Base-by-base conservation (phyloP, 2,888 invertebrate species). In the Catocala fraxini region DNA sequence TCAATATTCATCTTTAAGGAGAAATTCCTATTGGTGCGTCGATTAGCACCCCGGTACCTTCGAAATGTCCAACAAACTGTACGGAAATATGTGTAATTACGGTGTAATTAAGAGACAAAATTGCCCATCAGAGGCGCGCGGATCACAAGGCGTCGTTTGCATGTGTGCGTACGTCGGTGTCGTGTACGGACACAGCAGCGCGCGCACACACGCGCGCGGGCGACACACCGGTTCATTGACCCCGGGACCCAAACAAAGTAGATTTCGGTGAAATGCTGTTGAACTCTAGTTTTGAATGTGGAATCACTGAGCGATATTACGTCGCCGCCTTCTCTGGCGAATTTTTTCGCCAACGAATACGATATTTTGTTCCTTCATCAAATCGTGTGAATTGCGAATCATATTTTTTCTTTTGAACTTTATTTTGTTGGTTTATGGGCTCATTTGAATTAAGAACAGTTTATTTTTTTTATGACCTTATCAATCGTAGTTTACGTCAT, bases 251-350 rank as follows among this genome's bases (percentile, higher is more conserved):
- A 93, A 93, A 94, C 93, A 93, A 92, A 91, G 93, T 93, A 89
- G 91, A 93, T 91, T 94, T 93, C 91, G 93, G 93, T 93, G 92
- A 92, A 93, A 92, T 90, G 93, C 88, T 92, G 88, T 92, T 93
- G 93, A 93, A 93, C 94, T 90, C 91, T 89, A 91, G 90, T 88
- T 89, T 86, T 85, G 88, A 89, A 89, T 87, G 89, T 86, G 84
- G 89, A 87, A 87, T 87, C 89, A 81, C 83, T 81, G 83, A 80
- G 79, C 80, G 79, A 80, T 86, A 82, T 85, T 85, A 83, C 83
- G 79, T 83, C 78, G 81, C 74, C 79, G 80, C 77, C 82, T 84
- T 85, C 82, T 80, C 83, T 84, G 80, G 90, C 89, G 82, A 89
- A 87, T 88, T 86, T 89, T 91, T 88, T 73, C 68, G 68, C 67